Evolutionary conservation across 2,797 vertebrate genomes (phyloP), one percentile per base, ranked within the genome.

Genomic region (Etheostoma perlongum): DNA sequence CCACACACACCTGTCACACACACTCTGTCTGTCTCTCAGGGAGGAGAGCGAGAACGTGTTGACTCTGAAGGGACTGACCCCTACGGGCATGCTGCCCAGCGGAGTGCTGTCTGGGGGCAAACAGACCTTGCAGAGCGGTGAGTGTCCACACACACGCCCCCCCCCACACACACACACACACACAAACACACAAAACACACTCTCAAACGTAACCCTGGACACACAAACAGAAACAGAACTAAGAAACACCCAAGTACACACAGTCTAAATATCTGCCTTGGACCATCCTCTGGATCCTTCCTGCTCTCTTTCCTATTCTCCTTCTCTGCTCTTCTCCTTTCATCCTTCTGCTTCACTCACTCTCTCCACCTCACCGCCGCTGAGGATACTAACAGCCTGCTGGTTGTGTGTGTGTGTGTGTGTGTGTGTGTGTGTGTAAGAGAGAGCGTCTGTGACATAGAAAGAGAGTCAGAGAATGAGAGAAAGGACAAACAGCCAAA

Each of bases 21-120:
- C 49, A 58, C 66, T 76, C 52, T 75, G 44, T 67, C 48, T 53
- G 18, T 71, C 18, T 86, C 62, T 71, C 90, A 96, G 95, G 86
- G 95, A 96, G 93, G 95, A 96, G 88, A 96, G 95, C 79, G 95
- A 96, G 93, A 96, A 95, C 36, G 95, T 96, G 81, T 84, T 96
- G 92, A 96, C 95, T 72, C 93, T 96, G 70, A 96, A 96, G 89
- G 95, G 95, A 9, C 86, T 96, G 83, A 96, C 95, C 46, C 95
- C 95, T 0, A 96, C 95, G 25, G 95, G 95, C 76, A 96, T 95
- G 95, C 90, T 96, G 88, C 95, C 95, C 65, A 96, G 95, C 19
- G 95, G 95, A 68, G 95, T 96, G 46, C 85, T 96, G 51, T 94
- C 95, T 59, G 95, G 95, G 69, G 95, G 95, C 67, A 96, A 96